Evolutionary conservation across 2,797 vertebrate species (phyloP).

Genomic region (Gymnothorax javanicus): DNA sequence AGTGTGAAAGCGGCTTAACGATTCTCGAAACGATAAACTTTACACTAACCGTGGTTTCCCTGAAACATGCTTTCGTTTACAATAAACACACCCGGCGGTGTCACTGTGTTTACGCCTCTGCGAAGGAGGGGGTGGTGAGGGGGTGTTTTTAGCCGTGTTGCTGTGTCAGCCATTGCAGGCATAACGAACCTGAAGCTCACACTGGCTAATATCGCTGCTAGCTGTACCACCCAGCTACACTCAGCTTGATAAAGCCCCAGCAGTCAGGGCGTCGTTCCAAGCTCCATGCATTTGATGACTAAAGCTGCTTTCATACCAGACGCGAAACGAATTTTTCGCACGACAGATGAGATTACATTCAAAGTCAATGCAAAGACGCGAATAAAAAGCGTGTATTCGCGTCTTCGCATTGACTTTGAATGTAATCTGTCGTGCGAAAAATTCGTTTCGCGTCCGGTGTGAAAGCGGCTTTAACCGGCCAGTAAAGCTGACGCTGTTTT

Average conservation of each 20-base stretch:
- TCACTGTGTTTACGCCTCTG: slow-evolving; percentile 25
- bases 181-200: slow-evolving; percentile 4
- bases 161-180: slow-evolving; percentile 33
- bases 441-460: too few species aligned
- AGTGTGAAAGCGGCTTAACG: not conserved
- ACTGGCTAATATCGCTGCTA: not conserved
- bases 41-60: not conserved
- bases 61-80: slow-evolving; percentile 26
- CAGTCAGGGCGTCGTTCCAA: not conserved
- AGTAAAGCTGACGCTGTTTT: not conserved
- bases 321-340: too few species aligned
- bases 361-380: too few species aligned
- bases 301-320: not conserved
- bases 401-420: too few species aligned
- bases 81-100: slow-evolving; percentile 27
- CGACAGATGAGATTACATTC: too few species aligned
- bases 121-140: slow-evolving; percentile 1
- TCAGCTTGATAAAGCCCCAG: slow-evolving; percentile 19
- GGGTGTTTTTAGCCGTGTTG: slow-evolving; percentile 35
- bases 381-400: too few species aligned
- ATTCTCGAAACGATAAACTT: not conserved
- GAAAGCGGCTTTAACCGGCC: not conserved
- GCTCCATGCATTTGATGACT: slow-evolving; percentile 13
- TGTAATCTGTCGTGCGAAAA: too few species aligned
- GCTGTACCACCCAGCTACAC: not conserved